Base-by-base conservation (phyloP, 2,888 invertebrate species). In the Hirtodrosophila cameraria region DNA sequence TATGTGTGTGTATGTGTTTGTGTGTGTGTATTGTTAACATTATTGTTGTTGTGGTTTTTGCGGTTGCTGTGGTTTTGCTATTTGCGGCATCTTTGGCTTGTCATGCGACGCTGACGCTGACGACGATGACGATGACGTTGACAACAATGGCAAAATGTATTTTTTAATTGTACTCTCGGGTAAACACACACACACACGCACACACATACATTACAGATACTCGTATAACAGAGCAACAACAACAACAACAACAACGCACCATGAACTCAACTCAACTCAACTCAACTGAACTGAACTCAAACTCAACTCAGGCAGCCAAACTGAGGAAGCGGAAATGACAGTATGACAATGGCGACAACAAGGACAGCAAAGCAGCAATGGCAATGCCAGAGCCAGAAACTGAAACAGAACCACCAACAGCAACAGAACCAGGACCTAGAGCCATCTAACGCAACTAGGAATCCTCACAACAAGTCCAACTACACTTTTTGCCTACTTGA, bases 111-210 rank as follows among this genome's bases (percentile, higher is more conserved):
- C 38, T 65, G 67, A 55, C 35, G 67, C 52, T 59, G 72, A 45
- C 55, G 57, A 52, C 57, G 68, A 63, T 66, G 84, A 76, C 76
- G 76, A 79, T 69, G 68, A 75, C 68, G 69, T 58, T 59, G 71
- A 64, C 66, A 73, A 79, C 79, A 79, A 79, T 79, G 55, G 86
- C 65, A 72, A 85, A 85, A 85, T 86, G 69, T 80, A 85, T 78
- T 75, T 79, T 86, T 82, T 82, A 84, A 88, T 86, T 85, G 82
- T 74, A 63, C 88, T 86, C 87, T 74, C 67, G 86, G 85, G 88
- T 75, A 69, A 77, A 77, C 66, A 77, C 66, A 77, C 61, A 82
- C 68, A 79, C 72, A 85, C 23, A 23, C 3, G 7, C 7, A 23
- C 8, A 23, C 23, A 23, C 23, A 23, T 8, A 23, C 23, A 23